A percentile compares a stretch with the other conserved stretches of the same genome.
phyloP scores from a whole-genome alignment of 2,113 vertebrate genomes.

The Chlorodrepanis virens region DNA sequence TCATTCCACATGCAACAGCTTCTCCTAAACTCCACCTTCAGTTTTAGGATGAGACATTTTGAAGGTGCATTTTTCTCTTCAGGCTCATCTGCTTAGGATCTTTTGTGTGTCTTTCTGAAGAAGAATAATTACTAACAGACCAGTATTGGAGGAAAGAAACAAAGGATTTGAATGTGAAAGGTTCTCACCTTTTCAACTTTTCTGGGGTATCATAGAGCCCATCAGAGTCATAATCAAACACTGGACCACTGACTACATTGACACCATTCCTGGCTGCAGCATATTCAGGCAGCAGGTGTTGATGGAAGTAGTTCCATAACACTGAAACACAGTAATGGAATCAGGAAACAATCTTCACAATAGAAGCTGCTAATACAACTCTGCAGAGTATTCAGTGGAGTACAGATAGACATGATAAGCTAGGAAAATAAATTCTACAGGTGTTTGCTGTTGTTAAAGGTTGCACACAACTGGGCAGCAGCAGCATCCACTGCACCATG shows the following conservation, averaged over 20 bases:
- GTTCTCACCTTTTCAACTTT: slow-evolving; percentile 73
- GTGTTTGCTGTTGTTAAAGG: not conserved
- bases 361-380: not conserved
- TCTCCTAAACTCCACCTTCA: not conserved
- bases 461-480: not conserved
- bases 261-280: slow-evolving; percentile 78
- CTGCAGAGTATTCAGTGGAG: not conserved
- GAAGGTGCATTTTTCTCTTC: not conserved
- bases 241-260: slow-evolving; percentile 89
- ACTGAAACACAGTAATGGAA: slow-evolving; percentile 68
- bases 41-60: not conserved
- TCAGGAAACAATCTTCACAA: not conserved
- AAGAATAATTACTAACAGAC: not conserved
- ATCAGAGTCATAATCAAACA: slow-evolving; percentile 89
- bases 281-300: slow-evolving; percentile 75
- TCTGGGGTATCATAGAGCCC: slow-evolving; percentile 79
- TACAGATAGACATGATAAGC: not conserved
- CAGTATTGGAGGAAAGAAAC: not conserved
- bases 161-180: not conserved
- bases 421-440: not conserved
- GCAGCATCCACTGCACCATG: not conserved
- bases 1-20: not conserved
- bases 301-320: slow-evolving; percentile 85
- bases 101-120: not conserved
- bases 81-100: not conserved